Evolutionary conservation across 2,113 vertebrate genomes (phyloP).

Genomic region (Microtus pennsylvanicus): DNA sequence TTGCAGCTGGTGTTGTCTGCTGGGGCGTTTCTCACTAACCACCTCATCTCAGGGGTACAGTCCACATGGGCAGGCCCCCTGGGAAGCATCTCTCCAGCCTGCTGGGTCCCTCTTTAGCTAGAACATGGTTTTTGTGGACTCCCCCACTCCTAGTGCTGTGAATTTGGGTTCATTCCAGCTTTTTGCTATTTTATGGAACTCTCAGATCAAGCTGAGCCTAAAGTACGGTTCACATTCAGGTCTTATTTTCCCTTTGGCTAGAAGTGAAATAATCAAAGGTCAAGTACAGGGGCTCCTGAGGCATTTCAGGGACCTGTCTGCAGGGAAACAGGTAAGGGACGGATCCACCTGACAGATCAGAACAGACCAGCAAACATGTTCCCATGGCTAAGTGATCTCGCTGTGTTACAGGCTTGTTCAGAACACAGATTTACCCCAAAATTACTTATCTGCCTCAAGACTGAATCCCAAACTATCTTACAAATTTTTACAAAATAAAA

Average conservation of each 20-base stretch:
- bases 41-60: too few species aligned
- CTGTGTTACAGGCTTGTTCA: rapidly evolving
- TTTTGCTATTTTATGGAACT: background rate
- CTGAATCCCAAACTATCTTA: background rate
- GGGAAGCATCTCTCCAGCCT: background rate
- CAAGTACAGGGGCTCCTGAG: background rate
- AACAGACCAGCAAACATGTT: background rate
- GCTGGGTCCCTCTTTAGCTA: background rate
- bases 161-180: background rate
- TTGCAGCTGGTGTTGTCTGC: background rate
- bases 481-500: background rate
- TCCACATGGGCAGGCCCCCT: background rate
- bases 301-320: background rate
- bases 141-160: background rate
- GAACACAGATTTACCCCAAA: background rate
- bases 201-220: background rate
- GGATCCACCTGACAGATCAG: background rate
- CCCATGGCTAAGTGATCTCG: rapidly evolving
- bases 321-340: background rate
- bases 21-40: background rate
- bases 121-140: background rate
- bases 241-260: background rate
- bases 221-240: background rate
- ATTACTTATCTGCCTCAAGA: background rate
- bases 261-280: background rate